phyloP scores from a whole-genome alignment of 2,797 vertebrate species.

The Pseudochromis fuscus region DNA sequence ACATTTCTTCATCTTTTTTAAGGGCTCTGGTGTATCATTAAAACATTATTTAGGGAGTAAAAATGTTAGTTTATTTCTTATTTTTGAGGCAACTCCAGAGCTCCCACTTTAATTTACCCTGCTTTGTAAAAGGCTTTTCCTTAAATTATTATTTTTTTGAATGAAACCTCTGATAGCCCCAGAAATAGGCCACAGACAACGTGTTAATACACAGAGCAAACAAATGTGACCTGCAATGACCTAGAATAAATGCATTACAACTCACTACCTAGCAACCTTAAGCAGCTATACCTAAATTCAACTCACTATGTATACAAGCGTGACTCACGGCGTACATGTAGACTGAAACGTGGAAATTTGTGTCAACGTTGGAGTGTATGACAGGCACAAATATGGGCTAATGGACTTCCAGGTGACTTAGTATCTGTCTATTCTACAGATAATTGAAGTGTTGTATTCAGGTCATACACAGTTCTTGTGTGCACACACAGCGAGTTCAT shows the following conservation, averaged over 20 bases:
- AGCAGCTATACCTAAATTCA: conserved; percentile 33
- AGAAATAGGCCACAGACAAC: conserved; percentile 52
- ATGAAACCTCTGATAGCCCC: conserved; percentile 5
- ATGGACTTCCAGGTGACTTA: conserved; percentile 29
- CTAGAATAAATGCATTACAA: conserved; percentile 24
- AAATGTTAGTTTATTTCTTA: no score
- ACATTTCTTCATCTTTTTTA: no score
- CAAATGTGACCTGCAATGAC: conserved; percentile 27
- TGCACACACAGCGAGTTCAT: neutral
- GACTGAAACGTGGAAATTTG: conserved; percentile 36
- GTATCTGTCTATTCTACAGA: conserved; percentile 8
- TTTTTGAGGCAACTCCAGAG: neutral
- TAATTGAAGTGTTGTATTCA: conserved; percentile 36
- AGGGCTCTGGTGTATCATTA: no score
- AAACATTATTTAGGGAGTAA: neutral
- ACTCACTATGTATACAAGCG: conserved; percentile 33
- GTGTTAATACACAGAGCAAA: conserved; percentile 44
- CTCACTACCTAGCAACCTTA: conserved; percentile 59
- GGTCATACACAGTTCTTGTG: conserved; percentile 29
- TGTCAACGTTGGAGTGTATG: conserved; percentile 38
- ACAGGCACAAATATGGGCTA: conserved; percentile 28
- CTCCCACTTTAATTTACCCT: neutral
- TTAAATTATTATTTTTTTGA: neutral
- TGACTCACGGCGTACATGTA: conserved; percentile 17
- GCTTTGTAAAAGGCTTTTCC: neutral